phyloP scores from a whole-genome alignment of 1,140 invertebrate genomes.

The Drosophila chauvacae region DNA sequence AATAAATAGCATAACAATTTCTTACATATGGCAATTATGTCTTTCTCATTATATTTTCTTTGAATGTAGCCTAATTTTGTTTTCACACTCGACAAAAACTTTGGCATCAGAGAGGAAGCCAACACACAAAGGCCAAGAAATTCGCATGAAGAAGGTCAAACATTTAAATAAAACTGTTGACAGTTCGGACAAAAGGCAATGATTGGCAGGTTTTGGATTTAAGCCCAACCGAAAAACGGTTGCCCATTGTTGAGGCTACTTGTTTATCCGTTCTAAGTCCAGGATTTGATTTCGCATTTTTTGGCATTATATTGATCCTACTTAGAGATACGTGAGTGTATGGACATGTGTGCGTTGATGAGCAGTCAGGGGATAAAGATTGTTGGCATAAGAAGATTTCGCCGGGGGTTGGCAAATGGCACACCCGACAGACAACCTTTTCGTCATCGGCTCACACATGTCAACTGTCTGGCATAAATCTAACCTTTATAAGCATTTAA shows the following conservation, averaged over 20 bases:
- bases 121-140: conserved; percentile 7
- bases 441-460: conserved; percentile 56
- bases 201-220: conserved; percentile 42
- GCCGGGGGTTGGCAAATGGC: conserved; percentile 27
- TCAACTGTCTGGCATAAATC: conserved; percentile 65
- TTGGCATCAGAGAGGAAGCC: not conserved
- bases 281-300: conserved; percentile 51
- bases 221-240: conserved; percentile 24
- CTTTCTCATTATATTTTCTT: not conserved
- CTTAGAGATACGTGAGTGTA: conserved; percentile 32
- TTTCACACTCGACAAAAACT: not conserved
- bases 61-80: not conserved
- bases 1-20: not conserved
- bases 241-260: conserved; percentile 41
- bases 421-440: conserved; percentile 26
- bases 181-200: conserved; percentile 48
- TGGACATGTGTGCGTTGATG: conserved; percentile 11
- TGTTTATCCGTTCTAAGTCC: conserved; percentile 51
- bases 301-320: conserved; percentile 57
- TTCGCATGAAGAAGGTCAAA: conserved; percentile 47
- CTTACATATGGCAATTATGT: not conserved
- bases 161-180: conserved; percentile 47
- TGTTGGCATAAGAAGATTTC: conserved; percentile 37
- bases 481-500: conserved; percentile 69
- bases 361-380: conserved; percentile 14